Base-by-base conservation (phyloP, 2,113 vertebrate species). In the Nesogale talazaci region DNA sequence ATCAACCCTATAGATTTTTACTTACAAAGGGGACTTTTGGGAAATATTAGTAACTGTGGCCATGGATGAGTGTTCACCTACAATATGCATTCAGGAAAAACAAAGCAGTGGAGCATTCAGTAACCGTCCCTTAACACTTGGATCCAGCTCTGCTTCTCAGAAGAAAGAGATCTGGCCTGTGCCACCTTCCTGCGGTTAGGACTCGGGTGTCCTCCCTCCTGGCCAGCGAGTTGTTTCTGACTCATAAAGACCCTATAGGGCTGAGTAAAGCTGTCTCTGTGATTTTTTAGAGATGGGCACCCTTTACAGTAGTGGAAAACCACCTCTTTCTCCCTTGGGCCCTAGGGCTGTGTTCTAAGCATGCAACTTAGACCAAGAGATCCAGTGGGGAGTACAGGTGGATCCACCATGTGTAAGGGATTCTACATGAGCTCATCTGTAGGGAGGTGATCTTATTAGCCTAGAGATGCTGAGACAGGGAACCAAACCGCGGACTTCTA, bases 1-100 rank as follows among this genome's bases (percentile, higher is more conserved):
- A 67, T 46, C 29, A 38, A 67, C 59, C 77, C 38, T 90, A 10
- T 19, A 38, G 70, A 40, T 88, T 95, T 88, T 80, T 70, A 70
- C 83, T 86, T 92, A 52, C 81, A 72, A 93, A 93, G 29, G 11
- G 94, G 25, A 67, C 36, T 84, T 91, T 78, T 65, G 22, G 85
- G 79, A 87, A 93, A 70, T 93, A 40, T 56, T 90, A 72, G 15
- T 40, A 77, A 83, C 17, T 38, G 3, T 74, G 78, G 36, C 76
- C 31, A 52, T 8, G 20, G 22, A 40, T 83, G 36, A 93, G 20
- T 88, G 85, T 75, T 57, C 67, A 20, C 23, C 12, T 79, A 27
- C 2, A n/a, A 1, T 75, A 4, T 42, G 3, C 76, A 74, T 63
- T 83, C 31, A 88, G 63, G 52, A 61, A 94, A 88, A 72, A 72